A percentile compares a stretch with the other conserved stretches of the same genome.
Evolutionary conservation across 1,140 invertebrate genomes (phyloP).

Genomic region (Tetragnatha versicolor): DNA sequence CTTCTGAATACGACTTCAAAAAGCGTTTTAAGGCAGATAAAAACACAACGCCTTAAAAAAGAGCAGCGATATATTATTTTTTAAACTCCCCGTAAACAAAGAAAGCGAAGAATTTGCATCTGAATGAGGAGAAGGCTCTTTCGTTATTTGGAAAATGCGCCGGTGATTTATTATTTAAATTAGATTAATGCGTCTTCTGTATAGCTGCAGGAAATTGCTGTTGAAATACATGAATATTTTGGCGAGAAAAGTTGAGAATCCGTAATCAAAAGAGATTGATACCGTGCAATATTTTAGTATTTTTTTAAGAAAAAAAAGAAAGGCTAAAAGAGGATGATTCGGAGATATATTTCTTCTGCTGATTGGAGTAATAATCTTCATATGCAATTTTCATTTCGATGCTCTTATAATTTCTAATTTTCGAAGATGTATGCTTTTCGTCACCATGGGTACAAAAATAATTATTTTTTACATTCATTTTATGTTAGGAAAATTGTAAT

Average conservation of each 20-base stretch:
- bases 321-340: too few relatives aligned
- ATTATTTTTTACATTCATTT: too few relatives aligned
- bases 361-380: too few relatives aligned
- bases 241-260: neutral
- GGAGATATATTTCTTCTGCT: too few relatives aligned
- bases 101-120: constrained; percentile 26
- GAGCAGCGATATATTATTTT: neutral
- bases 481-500: too few relatives aligned
- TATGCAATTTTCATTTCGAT: too few relatives aligned
- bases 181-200: constrained; percentile 33
- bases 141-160: constrained; percentile 16
- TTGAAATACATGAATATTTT: constrained; percentile 29
- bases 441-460: too few relatives aligned
- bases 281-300: neutral
- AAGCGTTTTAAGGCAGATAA: constrained; percentile 22
- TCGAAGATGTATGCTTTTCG: too few relatives aligned
- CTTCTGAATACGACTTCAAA: neutral
- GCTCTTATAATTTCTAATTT: too few relatives aligned
- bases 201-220: constrained; percentile 5
- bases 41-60: constrained; percentile 33
- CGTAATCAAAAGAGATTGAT: neutral
- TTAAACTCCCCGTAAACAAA: constrained; percentile 15
- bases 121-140: constrained; percentile 25
- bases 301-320: constrained; percentile 15
- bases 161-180: constrained; percentile 43